These are phyloP conservation scores for Drosophila tristis DNA, from an alignment of 1,140 invertebrate genomes.

Conservation along the genomic window DNA sequence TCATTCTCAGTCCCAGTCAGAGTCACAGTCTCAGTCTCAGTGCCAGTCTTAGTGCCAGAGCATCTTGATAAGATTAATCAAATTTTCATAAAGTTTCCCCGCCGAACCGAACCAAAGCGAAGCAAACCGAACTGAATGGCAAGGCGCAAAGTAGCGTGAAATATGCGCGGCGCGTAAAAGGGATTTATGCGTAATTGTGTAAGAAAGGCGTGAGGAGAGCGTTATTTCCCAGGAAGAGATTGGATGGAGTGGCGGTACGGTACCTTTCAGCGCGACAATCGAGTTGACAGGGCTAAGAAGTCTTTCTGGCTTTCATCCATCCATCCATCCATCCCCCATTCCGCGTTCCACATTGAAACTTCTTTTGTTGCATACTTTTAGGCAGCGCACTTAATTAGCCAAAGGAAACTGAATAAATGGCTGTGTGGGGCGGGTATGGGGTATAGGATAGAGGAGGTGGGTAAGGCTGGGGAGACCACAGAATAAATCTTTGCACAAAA, in stretches of 20 bases:
- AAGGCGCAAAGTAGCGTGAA: conserved; percentile 67
- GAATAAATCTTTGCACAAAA: conserved; percentile 69
- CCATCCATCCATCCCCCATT: background rate
- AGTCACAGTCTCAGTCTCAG: too few relatives aligned
- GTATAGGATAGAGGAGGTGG: too few relatives aligned
- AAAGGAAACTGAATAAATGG: conserved; percentile 12
- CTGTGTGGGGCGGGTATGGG: background rate
- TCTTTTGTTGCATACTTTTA: conserved; percentile 73
- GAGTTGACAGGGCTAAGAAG: conserved; percentile 72
- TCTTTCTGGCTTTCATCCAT: conserved; percentile 8
- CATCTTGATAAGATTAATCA: conserved; percentile 84
- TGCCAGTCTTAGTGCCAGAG: conserved; percentile 7
- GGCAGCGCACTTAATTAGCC: conserved; percentile 66
- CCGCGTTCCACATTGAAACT: conserved; percentile 42
- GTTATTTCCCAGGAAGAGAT: conserved; percentile 5
- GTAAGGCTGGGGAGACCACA: conserved; percentile 55
- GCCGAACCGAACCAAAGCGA: conserved; percentile 10
- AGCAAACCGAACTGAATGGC: background rate
- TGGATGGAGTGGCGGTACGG: conserved; percentile 55
- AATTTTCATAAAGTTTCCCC: conserved; percentile 79
- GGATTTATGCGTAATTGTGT: conserved; percentile 82
- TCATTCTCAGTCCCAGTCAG: background rate
- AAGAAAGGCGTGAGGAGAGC: conserved; percentile 72
- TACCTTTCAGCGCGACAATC: conserved; percentile 52
- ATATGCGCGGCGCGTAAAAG: conserved; percentile 73